phyloP scores from a whole-genome alignment of 2,113 vertebrate species.

The Megaptera novaeangliae region DNA sequence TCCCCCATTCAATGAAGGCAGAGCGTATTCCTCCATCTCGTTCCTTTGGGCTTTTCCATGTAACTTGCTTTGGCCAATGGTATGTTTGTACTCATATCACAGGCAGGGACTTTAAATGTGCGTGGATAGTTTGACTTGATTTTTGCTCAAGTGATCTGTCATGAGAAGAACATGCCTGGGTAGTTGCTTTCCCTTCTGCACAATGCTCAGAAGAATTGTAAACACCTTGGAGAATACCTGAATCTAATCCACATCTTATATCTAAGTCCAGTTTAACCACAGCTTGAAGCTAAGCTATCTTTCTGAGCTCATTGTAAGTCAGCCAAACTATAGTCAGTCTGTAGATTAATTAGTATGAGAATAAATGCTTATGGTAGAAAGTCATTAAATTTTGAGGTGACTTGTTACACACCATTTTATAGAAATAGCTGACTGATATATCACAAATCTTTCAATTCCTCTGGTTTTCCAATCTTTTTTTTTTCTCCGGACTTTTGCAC shows the following conservation, averaged over 20 bases:
- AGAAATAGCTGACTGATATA: not conserved
- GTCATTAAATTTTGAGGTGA: not conserved
- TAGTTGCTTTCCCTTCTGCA: not conserved
- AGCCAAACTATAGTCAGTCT: not conserved
- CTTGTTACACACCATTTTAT: not conserved
- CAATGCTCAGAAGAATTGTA: not conserved
- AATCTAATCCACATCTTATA: not conserved
- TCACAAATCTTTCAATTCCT: not conserved
- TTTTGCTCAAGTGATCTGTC: not conserved
- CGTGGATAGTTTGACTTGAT: not conserved
- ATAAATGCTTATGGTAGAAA: not conserved
- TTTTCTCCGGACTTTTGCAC: not conserved
- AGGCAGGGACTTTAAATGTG: not conserved
- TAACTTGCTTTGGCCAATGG: not conserved
- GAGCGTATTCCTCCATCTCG: not conserved
- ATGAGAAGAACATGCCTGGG: not conserved
- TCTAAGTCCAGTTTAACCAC: not conserved
- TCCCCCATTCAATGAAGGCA: not conserved
- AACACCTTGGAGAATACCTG: not conserved
- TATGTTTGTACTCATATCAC: not conserved
- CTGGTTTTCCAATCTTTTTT: not conserved
- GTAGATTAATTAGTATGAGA: not conserved
- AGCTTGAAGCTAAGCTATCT: not conserved
- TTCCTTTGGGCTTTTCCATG: not conserved
- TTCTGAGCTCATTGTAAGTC: not conserved